Percentiles rank a stretch among this genome's conserved stretches.
These are phyloP conservation scores for Propsilocerus akamusi DNA, from an alignment of 1,140 invertebrate species.

Conservation along the genomic window DNA sequence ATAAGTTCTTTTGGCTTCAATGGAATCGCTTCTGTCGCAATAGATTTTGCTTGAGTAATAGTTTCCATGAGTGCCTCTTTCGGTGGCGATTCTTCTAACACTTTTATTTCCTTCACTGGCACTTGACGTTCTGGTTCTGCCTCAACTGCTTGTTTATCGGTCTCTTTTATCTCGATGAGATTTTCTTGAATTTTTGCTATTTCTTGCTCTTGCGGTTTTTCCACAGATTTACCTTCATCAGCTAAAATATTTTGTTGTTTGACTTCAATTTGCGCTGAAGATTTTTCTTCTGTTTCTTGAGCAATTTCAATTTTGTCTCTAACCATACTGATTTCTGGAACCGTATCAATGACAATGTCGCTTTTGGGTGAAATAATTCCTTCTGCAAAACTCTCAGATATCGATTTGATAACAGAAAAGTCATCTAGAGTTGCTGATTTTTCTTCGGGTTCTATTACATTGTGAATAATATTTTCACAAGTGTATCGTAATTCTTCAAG, in stretches of 20 bases:
- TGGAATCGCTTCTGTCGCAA: background rate
- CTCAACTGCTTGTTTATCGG: background rate
- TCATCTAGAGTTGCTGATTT: conserved; percentile 33
- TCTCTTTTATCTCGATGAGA: background rate
- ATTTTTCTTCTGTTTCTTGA: background rate
- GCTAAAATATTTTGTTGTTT: background rate
- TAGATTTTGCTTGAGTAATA: background rate
- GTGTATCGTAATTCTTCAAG: conserved; percentile 31
- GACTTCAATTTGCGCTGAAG: background rate
- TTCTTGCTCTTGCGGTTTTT: background rate
- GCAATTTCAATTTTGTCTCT: background rate
- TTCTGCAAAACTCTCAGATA: conserved; percentile 22
- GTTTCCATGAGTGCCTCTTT: conserved; percentile 2
- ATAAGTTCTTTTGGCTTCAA: background rate
- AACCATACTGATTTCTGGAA: background rate
- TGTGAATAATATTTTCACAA: conserved; percentile 28
- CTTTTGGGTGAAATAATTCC: conserved; percentile 7
- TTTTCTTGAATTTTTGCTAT: conserved; percentile 4
- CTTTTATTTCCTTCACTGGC: background rate
- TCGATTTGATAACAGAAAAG: conserved; percentile 33
- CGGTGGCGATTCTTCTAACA: background rate
- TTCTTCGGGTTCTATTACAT: conserved; percentile 23
- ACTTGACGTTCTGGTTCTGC: background rate
- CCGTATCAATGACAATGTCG: background rate
- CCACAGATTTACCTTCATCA: background rate